These are phyloP conservation scores for Hypotaenidia okinawae DNA, from an alignment of 2,797 vertebrate species.

Conservation along the genomic window DNA sequence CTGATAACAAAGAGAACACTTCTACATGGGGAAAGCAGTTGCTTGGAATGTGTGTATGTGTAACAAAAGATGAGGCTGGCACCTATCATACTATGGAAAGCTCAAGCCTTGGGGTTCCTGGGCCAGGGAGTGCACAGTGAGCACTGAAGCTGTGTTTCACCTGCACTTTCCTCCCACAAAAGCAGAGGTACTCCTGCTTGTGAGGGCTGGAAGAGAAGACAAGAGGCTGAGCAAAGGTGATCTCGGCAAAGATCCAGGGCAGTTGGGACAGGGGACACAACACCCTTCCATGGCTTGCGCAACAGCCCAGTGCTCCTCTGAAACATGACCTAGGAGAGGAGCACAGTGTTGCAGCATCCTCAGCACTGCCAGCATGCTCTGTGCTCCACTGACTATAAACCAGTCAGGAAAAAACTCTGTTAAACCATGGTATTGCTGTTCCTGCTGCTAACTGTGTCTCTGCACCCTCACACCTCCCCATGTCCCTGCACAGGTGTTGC, in stretches of 20 bases:
- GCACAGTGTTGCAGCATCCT: accelerated
- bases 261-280: background rate
- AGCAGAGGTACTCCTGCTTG: background rate
- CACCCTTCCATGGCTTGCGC: background rate
- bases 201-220: background rate
- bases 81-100: background rate
- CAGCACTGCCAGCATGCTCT: accelerated
- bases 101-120: background rate
- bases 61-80: background rate
- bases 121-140: background rate
- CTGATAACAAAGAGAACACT: background rate
- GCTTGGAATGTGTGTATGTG: background rate
- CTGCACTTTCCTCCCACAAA: background rate
- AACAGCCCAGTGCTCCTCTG: background rate
- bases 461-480: background rate
- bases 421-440: background rate
- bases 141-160: background rate
- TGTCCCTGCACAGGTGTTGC: background rate
- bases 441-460: background rate
- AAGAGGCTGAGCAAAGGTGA: background rate
- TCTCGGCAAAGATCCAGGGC: background rate
- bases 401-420: background rate
- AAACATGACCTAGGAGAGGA: background rate
- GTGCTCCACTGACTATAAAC: background rate
- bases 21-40: background rate